phyloP scores from a whole-genome alignment of 2,888 invertebrate species.

The Drosophila borborema region DNA sequence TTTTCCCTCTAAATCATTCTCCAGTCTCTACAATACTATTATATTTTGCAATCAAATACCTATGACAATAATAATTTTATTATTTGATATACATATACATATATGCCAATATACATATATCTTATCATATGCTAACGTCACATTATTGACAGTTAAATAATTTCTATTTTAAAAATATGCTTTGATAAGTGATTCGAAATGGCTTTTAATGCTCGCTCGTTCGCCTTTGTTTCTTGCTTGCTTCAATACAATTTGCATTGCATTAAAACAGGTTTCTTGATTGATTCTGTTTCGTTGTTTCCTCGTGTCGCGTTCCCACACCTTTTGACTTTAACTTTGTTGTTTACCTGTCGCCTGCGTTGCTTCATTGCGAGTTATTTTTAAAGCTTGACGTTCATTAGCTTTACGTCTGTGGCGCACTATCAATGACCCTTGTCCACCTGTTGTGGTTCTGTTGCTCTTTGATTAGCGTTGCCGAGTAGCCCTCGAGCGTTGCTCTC shows the following conservation, averaged over 20 bases:
- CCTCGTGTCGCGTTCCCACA: slow-evolving; percentile 53
- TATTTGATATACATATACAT: not conserved
- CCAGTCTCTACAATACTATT: not conserved
- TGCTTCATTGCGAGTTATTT: slow-evolving; percentile 47
- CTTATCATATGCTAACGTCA: not conserved
- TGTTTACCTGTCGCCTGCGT: slow-evolving; percentile 38
- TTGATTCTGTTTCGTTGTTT: slow-evolving; percentile 36
- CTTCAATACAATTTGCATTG: slow-evolving; percentile 54
- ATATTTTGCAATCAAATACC: not conserved
- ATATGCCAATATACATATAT: not conserved
- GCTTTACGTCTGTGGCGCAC: slow-evolving; percentile 33
- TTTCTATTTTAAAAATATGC: slow-evolving; percentile 18
- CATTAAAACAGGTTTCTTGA: slow-evolving; percentile 60
- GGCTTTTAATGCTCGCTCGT: slow-evolving; percentile 1
- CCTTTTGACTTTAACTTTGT: slow-evolving; percentile 39
- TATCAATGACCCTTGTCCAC: slow-evolving; percentile 48
- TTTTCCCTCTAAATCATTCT: not conserved
- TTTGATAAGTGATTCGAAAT: not conserved
- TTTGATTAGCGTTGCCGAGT: slow-evolving; percentile 44
- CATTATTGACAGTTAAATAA: slow-evolving; percentile 5
- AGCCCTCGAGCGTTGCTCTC: slow-evolving; percentile 3
- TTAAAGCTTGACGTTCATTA: slow-evolving; percentile 64
- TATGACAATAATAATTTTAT: not conserved
- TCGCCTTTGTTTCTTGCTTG: slow-evolving; percentile 27
- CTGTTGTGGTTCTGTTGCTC: slow-evolving; percentile 32